phyloP scores from a whole-genome alignment of 2,888 invertebrate species.

The Orchestes rusci region DNA sequence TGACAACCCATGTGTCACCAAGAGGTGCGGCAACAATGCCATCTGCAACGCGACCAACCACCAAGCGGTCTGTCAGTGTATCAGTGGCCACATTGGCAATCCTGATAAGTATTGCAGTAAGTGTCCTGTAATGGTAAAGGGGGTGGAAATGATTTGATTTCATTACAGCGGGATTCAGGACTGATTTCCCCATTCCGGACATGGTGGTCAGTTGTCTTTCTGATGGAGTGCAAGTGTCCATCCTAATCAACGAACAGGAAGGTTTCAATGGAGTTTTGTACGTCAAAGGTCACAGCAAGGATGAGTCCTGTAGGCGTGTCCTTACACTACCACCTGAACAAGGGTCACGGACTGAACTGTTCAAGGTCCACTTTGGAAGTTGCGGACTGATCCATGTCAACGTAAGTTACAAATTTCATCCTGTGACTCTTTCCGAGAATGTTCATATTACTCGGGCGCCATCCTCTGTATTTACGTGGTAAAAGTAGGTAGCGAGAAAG shows the following conservation, averaged over 20 bases:
- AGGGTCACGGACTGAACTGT: conserved; percentile 54
- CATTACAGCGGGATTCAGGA: conserved; percentile 43
- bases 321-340: conserved; percentile 66
- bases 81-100: conserved; percentile 68
- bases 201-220: conserved; percentile 85
- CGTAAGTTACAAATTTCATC: conserved; percentile 48
- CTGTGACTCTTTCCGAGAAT: background rate
- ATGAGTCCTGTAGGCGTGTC: conserved; percentile 78
- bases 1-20: conserved; percentile 69
- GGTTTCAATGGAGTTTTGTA: conserved; percentile 87
- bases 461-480: no score
- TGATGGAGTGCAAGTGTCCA: conserved; percentile 83
- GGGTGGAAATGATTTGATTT: background rate
- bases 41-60: conserved; percentile 73
- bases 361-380: conserved; percentile 74
- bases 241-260: conserved; percentile 58
- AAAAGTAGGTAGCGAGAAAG: no score
- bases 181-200: conserved; percentile 78
- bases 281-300: conserved; percentile 91
- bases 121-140: conserved; percentile 30
- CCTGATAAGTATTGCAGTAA: conserved; percentile 67
- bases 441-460: background rate
- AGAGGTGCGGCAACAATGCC: conserved; percentile 69
- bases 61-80: conserved; percentile 69
- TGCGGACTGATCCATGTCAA: conserved; percentile 88